Evolutionary conservation across 2,797 vertebrate genomes (phyloP).

Genomic region (Forpus xanthops): DNA sequence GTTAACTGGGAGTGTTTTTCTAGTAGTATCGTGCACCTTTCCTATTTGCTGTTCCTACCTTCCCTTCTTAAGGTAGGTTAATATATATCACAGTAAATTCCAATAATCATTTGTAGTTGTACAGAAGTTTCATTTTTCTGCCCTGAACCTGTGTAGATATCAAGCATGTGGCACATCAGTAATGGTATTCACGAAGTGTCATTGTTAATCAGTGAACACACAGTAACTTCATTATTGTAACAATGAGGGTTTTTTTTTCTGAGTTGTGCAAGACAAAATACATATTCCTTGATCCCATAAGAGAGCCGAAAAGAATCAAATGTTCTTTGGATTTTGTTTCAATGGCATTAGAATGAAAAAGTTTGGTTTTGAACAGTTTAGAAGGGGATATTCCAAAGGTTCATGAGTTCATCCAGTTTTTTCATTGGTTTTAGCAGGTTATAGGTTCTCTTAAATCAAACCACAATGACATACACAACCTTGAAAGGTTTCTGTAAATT

Average conservation of each 20-base stretch:
- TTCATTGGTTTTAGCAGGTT: neutral
- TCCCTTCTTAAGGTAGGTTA: neutral
- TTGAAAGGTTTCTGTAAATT: neutral
- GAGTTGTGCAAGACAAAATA: neutral
- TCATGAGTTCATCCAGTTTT: neutral
- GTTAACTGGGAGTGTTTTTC: neutral
- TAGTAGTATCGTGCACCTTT: neutral
- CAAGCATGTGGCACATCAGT: neutral
- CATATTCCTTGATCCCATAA: neutral
- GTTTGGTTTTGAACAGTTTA: neutral
- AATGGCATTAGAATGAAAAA: neutral
- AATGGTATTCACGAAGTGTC: neutral
- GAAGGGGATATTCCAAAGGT: neutral
- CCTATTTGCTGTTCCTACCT: neutral
- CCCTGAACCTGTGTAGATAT: neutral
- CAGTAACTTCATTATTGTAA: neutral
- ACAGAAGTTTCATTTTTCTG: neutral
- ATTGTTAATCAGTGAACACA: neutral
- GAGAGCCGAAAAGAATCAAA: neutral
- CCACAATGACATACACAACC: neutral
- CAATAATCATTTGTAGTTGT: neutral
- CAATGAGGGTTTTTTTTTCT: rapidly evolving
- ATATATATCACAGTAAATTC: neutral
- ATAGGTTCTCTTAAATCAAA: neutral
- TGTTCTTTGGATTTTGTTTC: neutral